Conservation (phyloP, 2,888 invertebrate species). For the Cotesia congregata region DNA sequence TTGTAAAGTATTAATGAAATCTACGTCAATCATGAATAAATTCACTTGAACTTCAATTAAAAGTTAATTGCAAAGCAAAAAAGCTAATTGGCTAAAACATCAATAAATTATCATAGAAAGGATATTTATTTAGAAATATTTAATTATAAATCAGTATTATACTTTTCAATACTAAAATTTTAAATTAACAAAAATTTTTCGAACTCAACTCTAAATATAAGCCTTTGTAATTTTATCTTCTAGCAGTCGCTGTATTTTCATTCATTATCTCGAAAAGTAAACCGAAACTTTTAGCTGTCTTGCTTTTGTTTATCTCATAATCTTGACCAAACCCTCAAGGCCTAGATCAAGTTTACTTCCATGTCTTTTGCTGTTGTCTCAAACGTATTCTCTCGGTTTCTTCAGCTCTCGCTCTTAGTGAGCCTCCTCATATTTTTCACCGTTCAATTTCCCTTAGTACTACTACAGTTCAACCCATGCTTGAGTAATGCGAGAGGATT, state of each 20-base stretch:
- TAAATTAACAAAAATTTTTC: not conserved
- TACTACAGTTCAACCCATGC: constrained; percentile 47
- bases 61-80: too few species aligned
- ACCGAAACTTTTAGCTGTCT: not conserved
- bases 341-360: not conserved
- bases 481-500: constrained; percentile 56
- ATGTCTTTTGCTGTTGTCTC: not conserved
- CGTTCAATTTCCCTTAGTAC: not conserved
- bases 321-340: not conserved
- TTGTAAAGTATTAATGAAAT: not conserved
- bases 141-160: too few species aligned
- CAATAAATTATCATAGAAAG: too few species aligned
- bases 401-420: not conserved
- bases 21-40: not conserved
- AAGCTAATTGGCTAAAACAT: too few species aligned
- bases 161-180: not conserved
- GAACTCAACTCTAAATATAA: not conserved
- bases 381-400: not conserved
- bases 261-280: constrained; percentile 15
- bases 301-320: not conserved
- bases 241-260: not conserved
- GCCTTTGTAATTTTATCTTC: constrained; percentile 7
- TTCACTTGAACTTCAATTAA: not conserved
- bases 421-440: constrained; percentile 1
- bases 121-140: too few species aligned